Evolutionary conservation across 2,888 invertebrate genomes (phyloP).

Genomic region (Papilio elwesi): DNA sequence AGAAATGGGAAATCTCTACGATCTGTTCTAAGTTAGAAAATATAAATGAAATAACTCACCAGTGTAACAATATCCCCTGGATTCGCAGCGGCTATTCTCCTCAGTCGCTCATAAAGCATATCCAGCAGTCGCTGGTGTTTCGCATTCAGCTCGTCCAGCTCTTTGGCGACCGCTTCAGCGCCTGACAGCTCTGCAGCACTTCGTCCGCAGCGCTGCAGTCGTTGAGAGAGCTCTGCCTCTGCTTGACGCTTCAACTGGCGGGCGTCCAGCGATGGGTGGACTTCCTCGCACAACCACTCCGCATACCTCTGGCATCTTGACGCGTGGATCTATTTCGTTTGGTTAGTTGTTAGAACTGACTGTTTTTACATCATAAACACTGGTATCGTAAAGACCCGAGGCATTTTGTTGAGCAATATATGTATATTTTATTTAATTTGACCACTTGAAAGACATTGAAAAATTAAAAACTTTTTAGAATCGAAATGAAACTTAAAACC

Average conservation of each 20-base stretch:
- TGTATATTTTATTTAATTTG: background rate
- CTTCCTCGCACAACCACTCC: slow-evolving; percentile 91
- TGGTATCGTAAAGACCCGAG: too few species aligned
- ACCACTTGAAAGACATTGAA: background rate
- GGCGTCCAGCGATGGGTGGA: slow-evolving; percentile 91
- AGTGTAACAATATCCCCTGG: slow-evolving; percentile 90
- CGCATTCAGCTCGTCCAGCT: slow-evolving; percentile 92
- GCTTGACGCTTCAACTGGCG: slow-evolving; percentile 73
- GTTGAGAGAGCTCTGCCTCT: slow-evolving; percentile 69
- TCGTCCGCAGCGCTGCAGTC: slow-evolving; percentile 64
- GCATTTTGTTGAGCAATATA: too few species aligned
- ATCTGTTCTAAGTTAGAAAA: background rate
- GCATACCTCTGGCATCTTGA: slow-evolving; percentile 93
- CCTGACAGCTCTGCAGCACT: slow-evolving; percentile 74
- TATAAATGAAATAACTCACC: slow-evolving; percentile 82
- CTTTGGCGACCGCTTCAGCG: slow-evolving; percentile 89
- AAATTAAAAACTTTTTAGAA: background rate
- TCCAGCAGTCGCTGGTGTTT: slow-evolving; percentile 89
- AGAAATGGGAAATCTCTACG: background rate
- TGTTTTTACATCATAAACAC: slow-evolving; percentile 43
- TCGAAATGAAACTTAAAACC: slow-evolving; percentile 39
- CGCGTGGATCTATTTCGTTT: slow-evolving; percentile 90
- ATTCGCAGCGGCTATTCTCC: slow-evolving; percentile 87
- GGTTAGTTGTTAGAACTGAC: slow-evolving; percentile 49
- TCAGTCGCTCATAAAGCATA: slow-evolving; percentile 87